A percentile compares a stretch with the other conserved stretches of the same genome.
Conservation (phyloP, 1,140 invertebrate genomes). For the Maconellicoccus hirsutus region DNA sequence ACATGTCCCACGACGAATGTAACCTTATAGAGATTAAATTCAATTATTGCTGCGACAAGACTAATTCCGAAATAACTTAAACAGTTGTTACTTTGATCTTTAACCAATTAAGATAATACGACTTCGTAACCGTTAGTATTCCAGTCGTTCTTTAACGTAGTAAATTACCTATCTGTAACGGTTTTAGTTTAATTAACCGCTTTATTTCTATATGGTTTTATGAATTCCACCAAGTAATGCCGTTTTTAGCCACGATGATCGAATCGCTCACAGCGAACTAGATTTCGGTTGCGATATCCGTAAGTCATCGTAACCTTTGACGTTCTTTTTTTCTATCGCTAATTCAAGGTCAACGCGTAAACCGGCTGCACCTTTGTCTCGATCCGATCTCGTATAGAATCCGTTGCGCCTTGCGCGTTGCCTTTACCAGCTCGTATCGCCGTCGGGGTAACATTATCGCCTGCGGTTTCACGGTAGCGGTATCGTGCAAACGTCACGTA, state of each 20-base stretch:
- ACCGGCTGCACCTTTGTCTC: not conserved
- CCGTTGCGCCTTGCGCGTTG: too few species aligned
- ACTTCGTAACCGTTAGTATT: not conserved
- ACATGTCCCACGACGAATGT: too few species aligned
- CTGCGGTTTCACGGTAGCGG: too few species aligned
- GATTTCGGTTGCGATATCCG: not conserved
- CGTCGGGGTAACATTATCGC: too few species aligned
- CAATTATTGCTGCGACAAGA: slow-evolving; percentile 1
- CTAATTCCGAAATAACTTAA: slow-evolving; percentile 1
- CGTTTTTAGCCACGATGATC: slow-evolving; percentile 1
- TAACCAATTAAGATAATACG: not conserved
- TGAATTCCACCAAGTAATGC: not conserved
- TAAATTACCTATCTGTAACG: slow-evolving; percentile 9
- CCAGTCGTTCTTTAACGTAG: not conserved
- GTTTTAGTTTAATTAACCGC: slow-evolving; percentile 4
- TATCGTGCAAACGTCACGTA: too few species aligned
- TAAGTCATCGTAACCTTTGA: not conserved
- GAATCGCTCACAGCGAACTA: not conserved
- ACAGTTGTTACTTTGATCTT: not conserved
- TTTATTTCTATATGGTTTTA: slow-evolving; percentile 5
- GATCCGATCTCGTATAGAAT: too few species aligned
- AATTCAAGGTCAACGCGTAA: not conserved
- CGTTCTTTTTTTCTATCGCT: not conserved
- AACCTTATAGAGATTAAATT: slow-evolving; percentile 8
- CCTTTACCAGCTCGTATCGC: too few species aligned